Conservation (phyloP, 2,113 vertebrate species). For the Gallinago undulata region DNA sequence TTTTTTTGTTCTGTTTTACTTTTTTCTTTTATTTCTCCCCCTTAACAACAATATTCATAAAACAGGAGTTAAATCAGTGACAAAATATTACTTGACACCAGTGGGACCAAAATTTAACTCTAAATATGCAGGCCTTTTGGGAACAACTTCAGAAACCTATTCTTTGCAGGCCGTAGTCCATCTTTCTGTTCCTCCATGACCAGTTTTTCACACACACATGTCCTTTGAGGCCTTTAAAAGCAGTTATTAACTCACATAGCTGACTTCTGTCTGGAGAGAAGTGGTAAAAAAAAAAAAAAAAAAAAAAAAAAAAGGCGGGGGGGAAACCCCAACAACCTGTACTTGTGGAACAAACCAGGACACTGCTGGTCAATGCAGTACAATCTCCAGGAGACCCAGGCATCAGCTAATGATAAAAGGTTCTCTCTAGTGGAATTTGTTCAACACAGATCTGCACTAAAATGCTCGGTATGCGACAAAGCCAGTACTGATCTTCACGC, state of each 20-base stretch:
- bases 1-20: neutral
- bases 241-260: neutral
- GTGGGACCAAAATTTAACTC: neutral
- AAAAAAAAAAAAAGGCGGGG: neutral
- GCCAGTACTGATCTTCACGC: neutral
- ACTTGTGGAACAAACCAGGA: neutral
- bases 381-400: neutral
- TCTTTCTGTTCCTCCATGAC: neutral
- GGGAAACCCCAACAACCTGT: rapidly evolving
- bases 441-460: neutral
- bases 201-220: neutral
- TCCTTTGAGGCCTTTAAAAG: neutral
- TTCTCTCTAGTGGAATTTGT: neutral
- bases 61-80: neutral
- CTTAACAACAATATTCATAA: neutral
- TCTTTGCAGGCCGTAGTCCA: neutral
- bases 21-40: neutral
- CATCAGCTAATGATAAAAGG: neutral
- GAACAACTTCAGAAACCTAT: neutral
- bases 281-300: neutral
- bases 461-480: neutral
- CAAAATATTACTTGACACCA: neutral
- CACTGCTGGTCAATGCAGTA: neutral
- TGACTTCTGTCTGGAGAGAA: neutral
- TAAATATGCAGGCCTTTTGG: neutral